A percentile compares a stretch with the other conserved stretches of the same genome.
Evolutionary conservation across 2,797 vertebrate species (phyloP).

Genomic region (Coregonus ussuriensis): DNA sequence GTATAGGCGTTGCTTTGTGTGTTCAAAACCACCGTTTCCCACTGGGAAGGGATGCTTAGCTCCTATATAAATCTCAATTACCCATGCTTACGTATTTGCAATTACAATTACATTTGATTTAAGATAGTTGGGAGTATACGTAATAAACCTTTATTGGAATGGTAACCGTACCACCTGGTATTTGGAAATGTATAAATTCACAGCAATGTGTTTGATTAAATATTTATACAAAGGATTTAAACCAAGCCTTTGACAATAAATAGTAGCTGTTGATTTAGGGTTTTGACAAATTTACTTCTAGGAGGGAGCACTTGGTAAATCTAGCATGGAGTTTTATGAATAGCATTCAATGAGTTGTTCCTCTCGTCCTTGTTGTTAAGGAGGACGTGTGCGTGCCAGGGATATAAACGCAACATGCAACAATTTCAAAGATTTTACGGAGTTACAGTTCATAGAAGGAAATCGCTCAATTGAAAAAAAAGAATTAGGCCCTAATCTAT

Average conservation of each 20-base stretch:
- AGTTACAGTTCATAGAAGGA: too few relatives aligned
- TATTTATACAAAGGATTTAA: not conserved
- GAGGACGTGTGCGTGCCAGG: slow-evolving; percentile 97
- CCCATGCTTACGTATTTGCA: not conserved
- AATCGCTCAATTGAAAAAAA: too few relatives aligned
- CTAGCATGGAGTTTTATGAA: not conserved
- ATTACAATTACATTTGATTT: not conserved
- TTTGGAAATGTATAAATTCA: not conserved
- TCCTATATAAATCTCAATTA: not conserved
- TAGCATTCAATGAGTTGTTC: not conserved
- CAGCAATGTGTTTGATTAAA: not conserved
- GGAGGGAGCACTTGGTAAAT: not conserved
- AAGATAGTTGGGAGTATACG: not conserved
- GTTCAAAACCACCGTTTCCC: not conserved
- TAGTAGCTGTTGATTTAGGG: not conserved
- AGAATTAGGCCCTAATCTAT: too few relatives aligned
- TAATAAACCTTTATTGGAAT: not conserved
- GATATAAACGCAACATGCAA: slow-evolving; percentile 40
- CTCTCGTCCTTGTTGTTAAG: slow-evolving; percentile 59
- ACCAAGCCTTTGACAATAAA: not conserved
- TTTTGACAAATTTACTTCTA: not conserved
- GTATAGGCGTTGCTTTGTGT: not conserved
- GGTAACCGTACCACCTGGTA: not conserved
- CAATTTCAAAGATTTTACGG: too few relatives aligned
- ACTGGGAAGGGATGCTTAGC: too few relatives aligned